phyloP scores from a whole-genome alignment of 2,797 vertebrate species.

The Diplodus puntazzo region DNA sequence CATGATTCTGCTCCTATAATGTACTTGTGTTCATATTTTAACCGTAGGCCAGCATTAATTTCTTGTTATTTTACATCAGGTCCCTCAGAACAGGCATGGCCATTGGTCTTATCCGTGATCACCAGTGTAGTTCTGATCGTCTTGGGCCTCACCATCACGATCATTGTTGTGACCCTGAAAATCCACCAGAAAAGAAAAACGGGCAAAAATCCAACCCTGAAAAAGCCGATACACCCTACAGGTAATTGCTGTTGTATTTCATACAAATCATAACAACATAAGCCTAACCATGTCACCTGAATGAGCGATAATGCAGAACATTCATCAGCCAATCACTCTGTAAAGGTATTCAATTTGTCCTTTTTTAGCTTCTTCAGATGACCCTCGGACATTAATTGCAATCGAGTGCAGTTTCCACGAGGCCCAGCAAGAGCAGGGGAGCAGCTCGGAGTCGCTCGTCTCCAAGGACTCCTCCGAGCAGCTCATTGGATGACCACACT shows the following conservation, averaged over 20 bases:
- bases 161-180: neutral
- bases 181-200: constrained; percentile 2
- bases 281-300: too few species aligned
- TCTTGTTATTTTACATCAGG: constrained; percentile 3
- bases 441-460: constrained; percentile 76
- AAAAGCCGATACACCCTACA: constrained; percentile 50
- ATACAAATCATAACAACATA: neutral
- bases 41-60: neutral
- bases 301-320: neutral
- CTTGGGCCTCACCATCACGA: neutral
- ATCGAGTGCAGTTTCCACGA: constrained; percentile 89
- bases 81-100: fast-evolving
- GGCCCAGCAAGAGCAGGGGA: constrained; percentile 92
- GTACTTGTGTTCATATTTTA: neutral
- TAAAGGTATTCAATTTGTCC: neutral
- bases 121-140: neutral
- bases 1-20: neutral
- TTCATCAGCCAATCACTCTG: neutral
- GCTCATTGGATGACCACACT: constrained; percentile 61
- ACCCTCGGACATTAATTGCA: constrained; percentile 75
- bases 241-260: constrained; percentile 50
- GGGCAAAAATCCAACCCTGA: neutral
- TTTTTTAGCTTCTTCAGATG: constrained; percentile 57
- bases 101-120: neutral
- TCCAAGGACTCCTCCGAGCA: constrained; percentile 70